phyloP scores from a whole-genome alignment of 35 echinoderm and acorn worm genomes.

The Ophiothrix spiculata region DNA sequence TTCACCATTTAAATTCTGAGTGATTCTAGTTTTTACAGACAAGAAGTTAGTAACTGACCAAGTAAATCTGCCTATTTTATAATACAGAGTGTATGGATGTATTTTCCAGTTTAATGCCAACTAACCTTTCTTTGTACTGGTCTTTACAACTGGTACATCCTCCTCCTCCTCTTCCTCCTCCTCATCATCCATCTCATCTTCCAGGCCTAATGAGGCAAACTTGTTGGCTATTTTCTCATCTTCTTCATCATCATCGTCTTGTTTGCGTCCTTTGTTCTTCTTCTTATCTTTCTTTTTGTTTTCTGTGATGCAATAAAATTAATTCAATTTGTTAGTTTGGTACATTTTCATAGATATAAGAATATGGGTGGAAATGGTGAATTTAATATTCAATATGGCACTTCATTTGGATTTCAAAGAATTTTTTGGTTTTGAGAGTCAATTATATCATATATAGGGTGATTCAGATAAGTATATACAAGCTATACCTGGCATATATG shows the following conservation, averaged over 20 bases:
- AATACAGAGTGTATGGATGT: neutral
- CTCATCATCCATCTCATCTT: slow-evolving; percentile 10
- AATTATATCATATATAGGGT: too few relatives aligned
- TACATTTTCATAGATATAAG: neutral
- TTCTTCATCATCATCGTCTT: slow-evolving; percentile 44
- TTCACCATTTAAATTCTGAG: too few relatives aligned
- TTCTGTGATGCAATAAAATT: slow-evolving; percentile 6
- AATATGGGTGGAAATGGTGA: neutral
- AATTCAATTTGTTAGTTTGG: neutral
- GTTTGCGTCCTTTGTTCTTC: slow-evolving; percentile 22
- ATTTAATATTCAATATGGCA: too few relatives aligned
- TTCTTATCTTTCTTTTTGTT: slow-evolving; percentile 55
- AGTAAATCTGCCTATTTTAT: too few relatives aligned
- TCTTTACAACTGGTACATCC: slow-evolving; percentile 1
- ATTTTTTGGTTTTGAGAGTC: too few relatives aligned
- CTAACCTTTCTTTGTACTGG: slow-evolving; percentile 37
- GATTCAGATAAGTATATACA: too few relatives aligned
- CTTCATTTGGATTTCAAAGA: too few relatives aligned
- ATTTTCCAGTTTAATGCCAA: neutral
- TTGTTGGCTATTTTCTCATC: slow-evolving; percentile 37
- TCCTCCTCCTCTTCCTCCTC: slow-evolving; percentile 24
- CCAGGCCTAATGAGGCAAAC: slow-evolving; percentile 20
- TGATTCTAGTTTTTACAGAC: too few relatives aligned
- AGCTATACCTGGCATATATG: too few relatives aligned
- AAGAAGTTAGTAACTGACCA: too few relatives aligned